These are phyloP conservation scores for Amphiura filiformis DNA, from an alignment of 35 echinoderm and acorn worm genomes.

Conservation along the genomic window DNA sequence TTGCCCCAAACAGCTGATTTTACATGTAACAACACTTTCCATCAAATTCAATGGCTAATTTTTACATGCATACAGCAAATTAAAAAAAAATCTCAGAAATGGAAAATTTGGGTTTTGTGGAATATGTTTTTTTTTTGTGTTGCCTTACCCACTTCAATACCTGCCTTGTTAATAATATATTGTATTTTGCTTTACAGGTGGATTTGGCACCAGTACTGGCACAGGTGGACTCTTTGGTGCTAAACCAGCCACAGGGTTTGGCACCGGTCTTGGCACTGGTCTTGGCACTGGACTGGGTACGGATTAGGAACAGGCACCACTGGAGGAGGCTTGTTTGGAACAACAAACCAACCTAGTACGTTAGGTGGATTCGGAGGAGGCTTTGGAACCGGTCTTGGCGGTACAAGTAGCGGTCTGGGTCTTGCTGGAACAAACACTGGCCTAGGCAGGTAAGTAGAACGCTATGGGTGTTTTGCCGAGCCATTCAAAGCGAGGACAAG, in stretches of 20 bases:
- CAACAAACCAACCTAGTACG: constrained; percentile 37
- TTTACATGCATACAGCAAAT: no score
- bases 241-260: constrained; percentile 25
- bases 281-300: constrained; percentile 48
- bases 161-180: no score
- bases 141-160: no score
- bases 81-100: no score
- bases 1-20: no score
- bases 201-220: constrained; percentile 52
- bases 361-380: constrained; percentile 36
- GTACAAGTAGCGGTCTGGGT: constrained; percentile 28
- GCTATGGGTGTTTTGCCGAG: no score
- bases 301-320: constrained; percentile 47
- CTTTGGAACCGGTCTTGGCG: constrained; percentile 48
- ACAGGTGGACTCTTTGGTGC: constrained; percentile 43
- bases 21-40: no score
- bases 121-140: no score
- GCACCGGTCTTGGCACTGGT: constrained; percentile 54
- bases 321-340: constrained; percentile 67
- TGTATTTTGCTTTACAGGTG: no score
- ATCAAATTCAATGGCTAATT: no score
- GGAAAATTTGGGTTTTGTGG: no score
- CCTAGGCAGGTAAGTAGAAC: constrained; percentile 66
- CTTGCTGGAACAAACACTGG: constrained; percentile 19
- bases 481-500: no score